Evolutionary conservation across 2,888 invertebrate genomes (phyloP), one percentile per base, ranked within the genome.

Genomic region (Blastobasis adustella): DNA sequence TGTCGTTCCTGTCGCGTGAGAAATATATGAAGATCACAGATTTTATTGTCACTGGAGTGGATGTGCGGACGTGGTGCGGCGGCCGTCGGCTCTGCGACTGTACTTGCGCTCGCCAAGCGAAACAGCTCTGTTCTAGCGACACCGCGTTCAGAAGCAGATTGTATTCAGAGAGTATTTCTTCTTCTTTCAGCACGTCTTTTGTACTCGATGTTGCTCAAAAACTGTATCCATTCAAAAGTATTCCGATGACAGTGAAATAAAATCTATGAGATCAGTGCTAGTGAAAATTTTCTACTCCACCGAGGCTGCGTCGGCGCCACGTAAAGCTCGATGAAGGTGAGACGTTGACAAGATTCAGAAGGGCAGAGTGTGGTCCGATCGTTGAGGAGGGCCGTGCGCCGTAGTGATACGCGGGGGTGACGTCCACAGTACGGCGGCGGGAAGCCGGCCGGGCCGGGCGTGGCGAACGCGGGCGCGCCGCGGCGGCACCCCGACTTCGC

Each of bases 401-500:
- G 46, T 54, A 42, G 37, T 54, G 47, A 54, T 49, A 49, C 47
- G 49, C 41, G 40, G 36, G 38, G 46, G 51, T 54, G 47, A 46
- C 51, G 53, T 63, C 56, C 50, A 60, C 81, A 82, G 82, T 84
- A 83, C 68, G 83, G 79, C 58, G 81, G 79, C 53, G 80, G 76
- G 47, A 83, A 83, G 61, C 66, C 70, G 7, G 89, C 91, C 89
- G 91, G 67, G 43, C 60, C 65, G 36, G 72, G 69, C 40, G 64
- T 59, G 41, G 62, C 65, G 55, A 54, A 65, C 50, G 71, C 69
- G 59, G 92, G 92, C 49, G 93, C 94, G 65, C 93, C 93, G 46
- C 90, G 95, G 63, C 89, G 95, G 68, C 95, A 95, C 89, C 95
- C 95, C 51, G 95, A 95, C 85, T 95, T 95, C 88, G 92, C 76